Percentiles rank a stretch among this genome's conserved stretches.
These are phyloP conservation scores for Euura lappo DNA, from an alignment of 1,140 invertebrate genomes.

Conservation along the genomic window DNA sequence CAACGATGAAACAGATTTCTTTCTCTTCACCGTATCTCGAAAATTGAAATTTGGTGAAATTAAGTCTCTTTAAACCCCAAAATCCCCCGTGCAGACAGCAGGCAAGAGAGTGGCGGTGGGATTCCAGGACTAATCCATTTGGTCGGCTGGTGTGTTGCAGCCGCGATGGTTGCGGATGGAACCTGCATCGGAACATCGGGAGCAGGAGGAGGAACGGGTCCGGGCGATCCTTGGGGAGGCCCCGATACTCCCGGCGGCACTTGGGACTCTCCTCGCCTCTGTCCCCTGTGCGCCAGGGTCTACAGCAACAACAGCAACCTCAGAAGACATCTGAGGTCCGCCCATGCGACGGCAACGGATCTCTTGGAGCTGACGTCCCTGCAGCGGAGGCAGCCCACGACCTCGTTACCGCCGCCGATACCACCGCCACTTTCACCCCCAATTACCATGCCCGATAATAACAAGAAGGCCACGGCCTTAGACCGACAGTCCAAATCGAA, in stretches of 20 bases:
- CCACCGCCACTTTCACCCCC: slow-evolving; percentile 4
- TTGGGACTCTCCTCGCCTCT: slow-evolving; percentile 50
- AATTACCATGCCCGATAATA: not conserved
- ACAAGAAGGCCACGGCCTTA: too few relatives aligned
- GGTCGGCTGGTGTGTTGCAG: slow-evolving; percentile 50
- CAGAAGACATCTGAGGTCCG: slow-evolving; percentile 53
- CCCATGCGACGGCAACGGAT: slow-evolving; percentile 46
- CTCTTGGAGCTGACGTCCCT: slow-evolving; percentile 44
- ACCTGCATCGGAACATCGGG: slow-evolving; percentile 14
- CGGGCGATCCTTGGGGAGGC: slow-evolving; percentile 2
- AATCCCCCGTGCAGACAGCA: slow-evolving; percentile 9
- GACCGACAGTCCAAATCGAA: too few relatives aligned
- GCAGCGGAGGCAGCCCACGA: slow-evolving; percentile 30
- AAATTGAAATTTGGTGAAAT: too few relatives aligned
- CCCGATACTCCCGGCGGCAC: slow-evolving; percentile 33
- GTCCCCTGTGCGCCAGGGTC: slow-evolving; percentile 53
- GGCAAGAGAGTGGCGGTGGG: slow-evolving; percentile 16
- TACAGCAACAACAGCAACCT: slow-evolving; percentile 61
- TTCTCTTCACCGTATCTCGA: not conserved
- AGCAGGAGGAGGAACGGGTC: not conserved
- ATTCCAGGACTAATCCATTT: slow-evolving; percentile 43
- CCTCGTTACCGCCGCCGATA: not conserved
- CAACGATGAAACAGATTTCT: slow-evolving; percentile 8
- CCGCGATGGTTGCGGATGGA: slow-evolving; percentile 24
- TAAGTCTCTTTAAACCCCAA: not conserved